Conservation (phyloP, 2,797 vertebrate species). For the Typhlichthys subterraneus region DNA sequence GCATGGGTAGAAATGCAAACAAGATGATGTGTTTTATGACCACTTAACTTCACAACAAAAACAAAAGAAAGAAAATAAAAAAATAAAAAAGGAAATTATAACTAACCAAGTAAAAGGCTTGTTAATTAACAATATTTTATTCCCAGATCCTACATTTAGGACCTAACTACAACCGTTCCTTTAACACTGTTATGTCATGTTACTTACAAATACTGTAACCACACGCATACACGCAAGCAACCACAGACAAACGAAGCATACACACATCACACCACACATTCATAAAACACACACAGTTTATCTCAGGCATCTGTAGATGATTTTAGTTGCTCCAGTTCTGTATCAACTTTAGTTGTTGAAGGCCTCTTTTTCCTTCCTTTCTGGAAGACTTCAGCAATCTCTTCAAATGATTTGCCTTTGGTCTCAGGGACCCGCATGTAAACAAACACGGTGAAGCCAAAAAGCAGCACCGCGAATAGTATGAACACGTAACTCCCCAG, state of each 20-base stretch:
- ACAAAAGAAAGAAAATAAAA: no score
- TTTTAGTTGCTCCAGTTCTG: conserved; percentile 86
- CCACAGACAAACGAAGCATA: neutral
- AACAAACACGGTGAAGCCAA: conserved; percentile 83
- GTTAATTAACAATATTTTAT: no score
- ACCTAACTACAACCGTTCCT: no score
- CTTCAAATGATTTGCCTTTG: conserved; percentile 92
- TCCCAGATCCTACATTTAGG: no score
- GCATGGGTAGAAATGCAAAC: no score
- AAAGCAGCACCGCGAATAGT: conserved; percentile 85
- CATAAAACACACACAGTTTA: neutral
- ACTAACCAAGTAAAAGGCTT: no score
- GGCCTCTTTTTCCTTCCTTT: conserved; percentile 58
- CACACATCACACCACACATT: conserved; percentile 5
- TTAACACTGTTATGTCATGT: no score
- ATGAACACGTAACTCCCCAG: conserved; percentile 86
- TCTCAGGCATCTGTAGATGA: conserved; percentile 73
- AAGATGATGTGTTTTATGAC: no score
- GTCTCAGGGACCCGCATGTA: conserved; percentile 94
- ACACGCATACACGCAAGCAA: neutral
- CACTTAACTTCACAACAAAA: no score
- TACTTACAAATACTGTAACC: neutral
- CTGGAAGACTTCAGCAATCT: conserved; percentile 87
- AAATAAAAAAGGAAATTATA: no score
- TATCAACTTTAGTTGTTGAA: conserved; percentile 34